Percentiles rank a stretch among this genome's conserved stretches.
Evolutionary conservation across 2,888 invertebrate genomes (phyloP).

Genomic region (Epinotia bilunana): DNA sequence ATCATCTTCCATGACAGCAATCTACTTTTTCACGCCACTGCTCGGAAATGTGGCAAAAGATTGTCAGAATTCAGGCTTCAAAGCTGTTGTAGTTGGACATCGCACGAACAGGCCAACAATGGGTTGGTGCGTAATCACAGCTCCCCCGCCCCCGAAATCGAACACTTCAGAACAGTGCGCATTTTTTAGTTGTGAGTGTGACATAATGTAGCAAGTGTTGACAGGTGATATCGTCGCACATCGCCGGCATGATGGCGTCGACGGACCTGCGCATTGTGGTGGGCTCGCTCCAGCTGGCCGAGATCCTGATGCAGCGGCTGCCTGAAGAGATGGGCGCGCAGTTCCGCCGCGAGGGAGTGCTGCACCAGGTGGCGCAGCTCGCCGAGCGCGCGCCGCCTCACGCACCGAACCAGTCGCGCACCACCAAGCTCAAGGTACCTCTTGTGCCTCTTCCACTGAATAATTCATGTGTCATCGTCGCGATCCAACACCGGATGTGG

Average conservation of each 20-base stretch:
- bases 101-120: no score
- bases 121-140: no score
- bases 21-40: no score
- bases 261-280: slow-evolving; percentile 98
- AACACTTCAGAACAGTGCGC: no score
- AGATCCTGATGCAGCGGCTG: slow-evolving; percentile 97
- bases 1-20: no score
- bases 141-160: no score
- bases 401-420: slow-evolving; percentile 77
- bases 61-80: no score
- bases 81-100: no score
- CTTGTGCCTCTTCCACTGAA: no score
- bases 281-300: slow-evolving; percentile 98
- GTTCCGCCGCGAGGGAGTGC: slow-evolving; percentile 98
- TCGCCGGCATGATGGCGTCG: slow-evolving; percentile 99
- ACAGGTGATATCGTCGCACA: slow-evolving; percentile 95
- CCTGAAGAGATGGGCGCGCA: slow-evolving; percentile 97
- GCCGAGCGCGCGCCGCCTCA: slow-evolving; percentile 56
- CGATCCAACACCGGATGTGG: no score
- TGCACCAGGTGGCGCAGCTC: slow-evolving; percentile 90
- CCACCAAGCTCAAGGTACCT: slow-evolving; percentile 73
- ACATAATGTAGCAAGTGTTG: not conserved
- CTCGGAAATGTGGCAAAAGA: no score
- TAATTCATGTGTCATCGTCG: no score
- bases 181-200: not conserved